Base-by-base conservation (phyloP, 2,797 vertebrate species). In the Rhinogobio ventralis region DNA sequence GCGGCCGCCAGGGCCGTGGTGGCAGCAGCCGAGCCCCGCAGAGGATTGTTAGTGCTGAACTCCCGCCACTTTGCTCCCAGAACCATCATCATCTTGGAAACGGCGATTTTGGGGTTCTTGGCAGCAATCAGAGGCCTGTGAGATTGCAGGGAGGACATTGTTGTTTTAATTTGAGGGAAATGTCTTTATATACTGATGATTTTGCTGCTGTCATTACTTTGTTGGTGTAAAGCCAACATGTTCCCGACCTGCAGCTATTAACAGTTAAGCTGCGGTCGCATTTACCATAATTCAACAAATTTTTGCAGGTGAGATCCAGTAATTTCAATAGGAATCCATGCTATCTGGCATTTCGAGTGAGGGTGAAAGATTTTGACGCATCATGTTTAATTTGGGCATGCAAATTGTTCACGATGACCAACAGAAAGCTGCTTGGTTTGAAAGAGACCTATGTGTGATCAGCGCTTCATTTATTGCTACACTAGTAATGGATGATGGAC, bases 11-110 rank as follows among this genome's bases (percentile, higher is more conserved):
- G 85, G 0, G 97, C 97, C 0, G 97, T 97, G 0, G 96, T 98
- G 81, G 97, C 97, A 0, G 96, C 97, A 0, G 97, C 97, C 0
- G 97, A 97, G 83, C 98, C 97, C 84, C 97, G 96, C 87, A 99
- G 95, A 1, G 98, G 98, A 89, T 99, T 99, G 92, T 99, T 99
- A 85, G 98, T 99, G 92, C 98, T 99, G 71, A 99, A 99, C 88
- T 99, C 98, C 0, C 98, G 95, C 98, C 98, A 99, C 90, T 99
- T 99, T 1, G 98, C 98, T 2, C 98, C 98, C 82, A 99, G 83
- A 51, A 99, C 98, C 98, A 99, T 98, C 98, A 99, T 99, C 98
- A 99, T 99, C 93, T 99, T 99, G 7, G 98, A 99, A 73, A 99
- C 98, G 0, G 98, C 98, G 62, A 99, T 99, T 94, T 99, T 99